Evolutionary conservation across 2,888 invertebrate species (phyloP), one percentile per base, ranked within the genome.

Genomic region (Amphiduros pacificus): DNA sequence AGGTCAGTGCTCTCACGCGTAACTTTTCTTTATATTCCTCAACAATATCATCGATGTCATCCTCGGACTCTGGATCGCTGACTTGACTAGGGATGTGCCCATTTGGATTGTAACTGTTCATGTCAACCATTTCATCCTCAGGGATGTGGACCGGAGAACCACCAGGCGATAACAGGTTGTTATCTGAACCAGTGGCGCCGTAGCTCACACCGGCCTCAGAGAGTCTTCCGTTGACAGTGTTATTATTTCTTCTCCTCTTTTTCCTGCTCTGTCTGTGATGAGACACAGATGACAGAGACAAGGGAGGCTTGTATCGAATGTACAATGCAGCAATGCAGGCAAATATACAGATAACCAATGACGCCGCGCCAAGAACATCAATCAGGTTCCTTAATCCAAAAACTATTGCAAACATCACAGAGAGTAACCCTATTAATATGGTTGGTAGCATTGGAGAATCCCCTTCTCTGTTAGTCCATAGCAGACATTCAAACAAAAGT

Each of bases 1-100:
- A 49, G 11, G 58, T 58, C 9, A 58, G 40, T 3, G 58, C 58
- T 5, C 32, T 32, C 9, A 50, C 32, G 29, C 58, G n/a, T 26
- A 58, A 27, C 26, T 31, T 17, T 27, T 58, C 58, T 27, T 58
- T 58, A 36, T 58, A 58, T 27, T 58, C 58, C 58, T 58, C 58
- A 26, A 58, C 58, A 22, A 48, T 50, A n/a, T 58, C 58, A 50
- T 58, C 58, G 36, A 58, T 58, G 51, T 58, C 58, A 4, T 49
- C 32, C 22, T 58, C 58, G 1, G 58, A 58, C 36, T 58, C 58
- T 22, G 5, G 2, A n/a, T n/a, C n/a, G n/a, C n/a, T n/a, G n/a
- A n/a, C n/a, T n/a, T n/a, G n/a, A n/a, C n/a, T n/a, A n/a, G n/a
- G n/a, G n/a, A n/a, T n/a, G n/a, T n/a, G n/a, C n/a, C n/a, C n/a